Conservation (phyloP, 2,888 invertebrate species). For the Hydrotaea diabolus region DNA sequence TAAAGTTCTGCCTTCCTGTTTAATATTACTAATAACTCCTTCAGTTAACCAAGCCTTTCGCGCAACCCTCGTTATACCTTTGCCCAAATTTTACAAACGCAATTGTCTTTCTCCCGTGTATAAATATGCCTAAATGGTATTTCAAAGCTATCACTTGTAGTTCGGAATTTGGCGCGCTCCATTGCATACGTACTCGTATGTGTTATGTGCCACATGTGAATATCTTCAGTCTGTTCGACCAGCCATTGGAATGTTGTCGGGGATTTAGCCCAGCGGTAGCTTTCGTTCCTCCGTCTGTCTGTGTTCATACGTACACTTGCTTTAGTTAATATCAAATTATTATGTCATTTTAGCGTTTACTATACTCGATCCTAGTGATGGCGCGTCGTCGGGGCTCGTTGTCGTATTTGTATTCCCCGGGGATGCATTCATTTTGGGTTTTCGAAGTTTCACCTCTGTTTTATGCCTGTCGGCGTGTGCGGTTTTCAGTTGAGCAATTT, state of each 20-base stretch:
- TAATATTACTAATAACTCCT: background rate
- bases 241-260: background rate
- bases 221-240: background rate
- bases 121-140: background rate
- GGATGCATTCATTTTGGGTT: too few species aligned
- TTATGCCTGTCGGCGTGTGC: background rate
- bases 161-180: background rate
- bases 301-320: constrained; percentile 7
- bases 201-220: background rate
- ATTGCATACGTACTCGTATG: background rate
- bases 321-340: constrained; percentile 52
- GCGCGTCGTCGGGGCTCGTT: too few species aligned
- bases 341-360: constrained; percentile 56
- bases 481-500: constrained; percentile 49
- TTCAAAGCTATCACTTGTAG: background rate
- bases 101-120: background rate
- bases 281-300: background rate
- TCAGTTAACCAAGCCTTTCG: too few species aligned
- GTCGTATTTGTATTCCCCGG: too few species aligned
- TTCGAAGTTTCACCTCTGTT: too few species aligned
- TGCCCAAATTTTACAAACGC: background rate
- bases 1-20: too few species aligned
- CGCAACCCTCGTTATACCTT: background rate
- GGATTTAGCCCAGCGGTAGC: background rate
- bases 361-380: constrained; percentile 41